These are phyloP conservation scores for Tapirus indicus DNA, from an alignment of 2,797 vertebrate species.

Conservation along the genomic window DNA sequence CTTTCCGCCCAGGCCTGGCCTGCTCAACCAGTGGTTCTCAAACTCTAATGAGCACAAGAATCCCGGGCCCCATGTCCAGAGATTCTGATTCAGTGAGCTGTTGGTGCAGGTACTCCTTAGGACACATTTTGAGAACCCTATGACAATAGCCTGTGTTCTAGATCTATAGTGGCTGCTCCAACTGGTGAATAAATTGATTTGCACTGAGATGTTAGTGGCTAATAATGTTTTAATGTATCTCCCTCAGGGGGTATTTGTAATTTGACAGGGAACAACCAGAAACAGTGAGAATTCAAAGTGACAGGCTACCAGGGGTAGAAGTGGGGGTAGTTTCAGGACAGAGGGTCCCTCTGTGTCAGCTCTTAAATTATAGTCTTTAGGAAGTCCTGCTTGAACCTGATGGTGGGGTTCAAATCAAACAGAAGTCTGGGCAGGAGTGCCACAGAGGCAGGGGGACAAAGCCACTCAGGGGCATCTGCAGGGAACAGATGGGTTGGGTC, in stretches of 20 bases:
- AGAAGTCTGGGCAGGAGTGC: background rate
- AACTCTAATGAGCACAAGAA: background rate
- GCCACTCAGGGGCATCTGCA: background rate
- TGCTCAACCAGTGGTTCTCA: background rate
- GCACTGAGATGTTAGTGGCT: background rate
- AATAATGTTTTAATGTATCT: background rate
- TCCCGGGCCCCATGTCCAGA: background rate
- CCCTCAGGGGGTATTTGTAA: background rate
- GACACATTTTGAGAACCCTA: background rate
- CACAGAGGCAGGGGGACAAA: background rate
- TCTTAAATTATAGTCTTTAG: background rate
- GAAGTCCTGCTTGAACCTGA: background rate
- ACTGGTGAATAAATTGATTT: background rate
- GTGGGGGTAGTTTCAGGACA: background rate
- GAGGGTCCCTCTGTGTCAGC: background rate
- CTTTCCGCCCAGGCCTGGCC: background rate
- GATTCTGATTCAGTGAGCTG: background rate
- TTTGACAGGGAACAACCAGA: background rate
- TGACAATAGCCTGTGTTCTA: background rate
- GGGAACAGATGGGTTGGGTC: conserved; percentile 48
- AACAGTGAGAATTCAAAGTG: conserved; percentile 9
- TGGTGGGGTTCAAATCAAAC: background rate
- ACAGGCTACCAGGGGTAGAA: background rate
- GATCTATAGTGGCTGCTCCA: background rate
- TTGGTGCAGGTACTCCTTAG: background rate